A percentile compares a stretch with the other conserved stretches of the same genome.
These are phyloP conservation scores for Azorinus chamasolen DNA, from an alignment of 2,888 invertebrate genomes.

Conservation along the genomic window DNA sequence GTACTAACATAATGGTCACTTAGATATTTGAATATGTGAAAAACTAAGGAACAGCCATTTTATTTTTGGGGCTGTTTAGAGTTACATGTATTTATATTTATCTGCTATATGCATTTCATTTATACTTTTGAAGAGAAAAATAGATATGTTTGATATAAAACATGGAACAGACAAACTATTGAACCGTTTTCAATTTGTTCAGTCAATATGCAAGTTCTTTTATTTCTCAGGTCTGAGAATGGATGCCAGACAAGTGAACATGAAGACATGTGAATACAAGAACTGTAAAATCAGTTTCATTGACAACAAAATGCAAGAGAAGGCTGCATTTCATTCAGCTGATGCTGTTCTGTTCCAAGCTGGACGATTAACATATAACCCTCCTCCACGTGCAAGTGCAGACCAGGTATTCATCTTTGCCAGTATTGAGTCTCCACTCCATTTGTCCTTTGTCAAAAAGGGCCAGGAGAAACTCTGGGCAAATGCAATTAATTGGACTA, in stretches of 20 bases:
- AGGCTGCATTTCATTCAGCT: slow-evolving; percentile 25
- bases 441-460: slow-evolving; percentile 11
- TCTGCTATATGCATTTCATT: too few relatives aligned
- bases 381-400: slow-evolving; percentile 22
- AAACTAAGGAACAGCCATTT: too few relatives aligned
- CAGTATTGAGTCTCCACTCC: slow-evolving; percentile 37
- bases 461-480: not conserved
- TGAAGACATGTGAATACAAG: slow-evolving; percentile 15
- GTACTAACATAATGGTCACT: too few relatives aligned
- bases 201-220: too few relatives aligned
- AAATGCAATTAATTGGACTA: slow-evolving; percentile 54
- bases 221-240: too few relatives aligned
- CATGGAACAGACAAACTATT: not conserved
- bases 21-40: too few relatives aligned
- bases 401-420: slow-evolving; percentile 45
- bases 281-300: not conserved
- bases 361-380: slow-evolving; percentile 22
- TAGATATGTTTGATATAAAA: not conserved
- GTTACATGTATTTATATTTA: too few relatives aligned
- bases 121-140: too few relatives aligned
- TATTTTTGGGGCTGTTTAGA: too few relatives aligned
- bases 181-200: too few relatives aligned
- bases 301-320: not conserved
- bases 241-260: slow-evolving; percentile 32
- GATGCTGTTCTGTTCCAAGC: slow-evolving; percentile 55